Evolutionary conservation across 1,140 invertebrate genomes (phyloP).

Genomic region (Drosophila rufa): DNA sequence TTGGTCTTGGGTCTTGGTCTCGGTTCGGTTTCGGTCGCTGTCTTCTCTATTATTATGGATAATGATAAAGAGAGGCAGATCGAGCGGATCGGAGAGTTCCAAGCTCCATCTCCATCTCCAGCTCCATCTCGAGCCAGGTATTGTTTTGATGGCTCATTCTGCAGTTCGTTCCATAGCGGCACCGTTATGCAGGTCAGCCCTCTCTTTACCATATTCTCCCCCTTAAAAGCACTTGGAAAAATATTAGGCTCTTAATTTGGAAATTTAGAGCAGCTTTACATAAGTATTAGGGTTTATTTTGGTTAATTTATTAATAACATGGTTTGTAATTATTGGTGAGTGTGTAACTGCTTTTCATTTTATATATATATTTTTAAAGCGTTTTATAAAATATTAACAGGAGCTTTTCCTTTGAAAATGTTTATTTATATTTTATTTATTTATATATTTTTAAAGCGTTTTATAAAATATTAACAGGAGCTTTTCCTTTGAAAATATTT

Average conservation of each 20-base stretch:
- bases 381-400: background rate
- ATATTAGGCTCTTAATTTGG: background rate
- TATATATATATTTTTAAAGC: background rate
- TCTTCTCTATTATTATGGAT: slow-evolving; percentile 72
- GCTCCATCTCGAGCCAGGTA: slow-evolving; percentile 4
- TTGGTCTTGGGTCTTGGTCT: slow-evolving; percentile 22
- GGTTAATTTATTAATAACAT: background rate
- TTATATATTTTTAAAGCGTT: background rate
- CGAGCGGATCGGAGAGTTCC: slow-evolving; percentile 62
- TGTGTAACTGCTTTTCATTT: background rate
- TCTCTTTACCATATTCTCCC: slow-evolving; percentile 21
- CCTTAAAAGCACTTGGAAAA: background rate
- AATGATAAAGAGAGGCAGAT: slow-evolving; percentile 76
- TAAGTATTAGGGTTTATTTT: background rate
- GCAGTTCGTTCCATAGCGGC: slow-evolving; percentile 54
- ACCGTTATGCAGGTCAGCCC: slow-evolving; percentile 80
- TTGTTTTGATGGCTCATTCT: slow-evolving; percentile 45
- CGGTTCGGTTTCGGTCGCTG: slow-evolving; percentile 10
- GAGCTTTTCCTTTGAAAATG: too few relatives aligned
- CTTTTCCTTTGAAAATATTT: too few relatives aligned
- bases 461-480: background rate
- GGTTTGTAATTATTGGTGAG: too few relatives aligned
- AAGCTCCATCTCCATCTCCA: background rate
- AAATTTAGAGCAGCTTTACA: rapidly evolving
- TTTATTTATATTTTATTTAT: too few relatives aligned